phyloP scores from a whole-genome alignment of 1,140 invertebrate species.

The Hesperophylax magnus region DNA sequence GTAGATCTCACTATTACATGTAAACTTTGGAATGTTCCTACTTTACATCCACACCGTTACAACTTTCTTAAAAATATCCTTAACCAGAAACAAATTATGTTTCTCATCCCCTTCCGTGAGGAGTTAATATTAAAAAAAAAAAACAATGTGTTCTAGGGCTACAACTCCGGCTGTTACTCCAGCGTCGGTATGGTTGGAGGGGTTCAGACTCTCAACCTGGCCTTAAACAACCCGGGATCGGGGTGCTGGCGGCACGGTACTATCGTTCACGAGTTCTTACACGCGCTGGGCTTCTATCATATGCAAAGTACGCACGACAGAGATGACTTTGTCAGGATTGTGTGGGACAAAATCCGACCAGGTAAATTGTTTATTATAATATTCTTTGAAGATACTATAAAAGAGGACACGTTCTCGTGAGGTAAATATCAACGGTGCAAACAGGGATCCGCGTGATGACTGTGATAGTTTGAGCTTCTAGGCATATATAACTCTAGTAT shows the following conservation, averaged over 20 bases:
- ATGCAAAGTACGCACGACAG: slow-evolving; percentile 81
- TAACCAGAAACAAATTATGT: not conserved
- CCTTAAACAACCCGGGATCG: slow-evolving; percentile 64
- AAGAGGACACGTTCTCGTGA: too few species aligned
- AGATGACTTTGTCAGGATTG: slow-evolving; percentile 77
- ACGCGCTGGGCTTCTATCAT: slow-evolving; percentile 79
- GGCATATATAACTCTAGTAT: too few species aligned
- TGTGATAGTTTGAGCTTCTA: too few species aligned
- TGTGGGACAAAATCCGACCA: slow-evolving; percentile 77
- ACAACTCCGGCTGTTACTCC: slow-evolving; percentile 69
- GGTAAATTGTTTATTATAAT: slow-evolving; percentile 54
- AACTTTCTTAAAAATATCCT: not conserved
- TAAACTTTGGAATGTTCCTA: too few species aligned
- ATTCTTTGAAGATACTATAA: too few species aligned
- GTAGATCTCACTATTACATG: too few species aligned
- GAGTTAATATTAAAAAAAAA: too few species aligned
- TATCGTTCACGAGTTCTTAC: slow-evolving; percentile 78
- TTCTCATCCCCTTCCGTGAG: too few species aligned
- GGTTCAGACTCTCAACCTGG: slow-evolving; percentile 69
- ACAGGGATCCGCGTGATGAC: too few species aligned
- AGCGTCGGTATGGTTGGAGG: slow-evolving; percentile 69
- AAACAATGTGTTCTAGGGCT: slow-evolving; percentile 61
- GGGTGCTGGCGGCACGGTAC: slow-evolving; percentile 71
- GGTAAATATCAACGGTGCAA: too few species aligned
- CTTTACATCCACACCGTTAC: too few species aligned